A percentile compares a stretch with the other conserved stretches of the same genome.
These are phyloP conservation scores for Gambusia holbrooki DNA, from an alignment of 2,113 vertebrate genomes.

Conservation along the genomic window DNA sequence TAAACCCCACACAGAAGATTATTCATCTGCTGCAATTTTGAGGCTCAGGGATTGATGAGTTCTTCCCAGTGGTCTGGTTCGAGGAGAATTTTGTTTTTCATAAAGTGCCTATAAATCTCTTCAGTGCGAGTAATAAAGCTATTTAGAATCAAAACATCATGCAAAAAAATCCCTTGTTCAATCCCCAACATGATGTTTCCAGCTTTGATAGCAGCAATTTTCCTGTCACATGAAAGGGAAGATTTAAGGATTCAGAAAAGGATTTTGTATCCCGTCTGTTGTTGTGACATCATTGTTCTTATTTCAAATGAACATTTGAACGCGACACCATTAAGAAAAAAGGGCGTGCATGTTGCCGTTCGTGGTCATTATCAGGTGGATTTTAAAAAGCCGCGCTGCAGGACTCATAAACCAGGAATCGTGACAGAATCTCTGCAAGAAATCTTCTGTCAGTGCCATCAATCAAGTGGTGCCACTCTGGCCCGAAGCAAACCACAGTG, in stretches of 20 bases:
- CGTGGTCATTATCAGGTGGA: slow-evolving; percentile 23
- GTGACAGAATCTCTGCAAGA: slow-evolving; percentile 53
- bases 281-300: slow-evolving; percentile 23
- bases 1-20: slow-evolving; percentile 67
- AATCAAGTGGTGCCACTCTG: slow-evolving; percentile 79
- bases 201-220: slow-evolving; percentile 41
- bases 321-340: neutral
- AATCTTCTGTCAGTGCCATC: slow-evolving; percentile 74
- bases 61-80: slow-evolving; percentile 75
- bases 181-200: slow-evolving; percentile 32
- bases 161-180: slow-evolving; percentile 27
- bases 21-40: slow-evolving; percentile 63
- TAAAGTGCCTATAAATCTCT: slow-evolving; percentile 71
- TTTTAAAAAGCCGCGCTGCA: slow-evolving; percentile 33
- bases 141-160: slow-evolving; percentile 61
- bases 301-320: slow-evolving; percentile 9
- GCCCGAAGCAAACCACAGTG: slow-evolving; percentile 74
- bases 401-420: slow-evolving; percentile 47
- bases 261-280: slow-evolving; percentile 19
- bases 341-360: neutral
- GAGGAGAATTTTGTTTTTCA: slow-evolving; percentile 74
- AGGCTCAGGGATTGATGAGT: slow-evolving; percentile 63
- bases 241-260: slow-evolving; percentile 29
- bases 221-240: slow-evolving; percentile 27
- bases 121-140: slow-evolving; percentile 68